Base-by-base conservation (phyloP, 1,140 invertebrate species). In the Drosophila lacteicornis region DNA sequence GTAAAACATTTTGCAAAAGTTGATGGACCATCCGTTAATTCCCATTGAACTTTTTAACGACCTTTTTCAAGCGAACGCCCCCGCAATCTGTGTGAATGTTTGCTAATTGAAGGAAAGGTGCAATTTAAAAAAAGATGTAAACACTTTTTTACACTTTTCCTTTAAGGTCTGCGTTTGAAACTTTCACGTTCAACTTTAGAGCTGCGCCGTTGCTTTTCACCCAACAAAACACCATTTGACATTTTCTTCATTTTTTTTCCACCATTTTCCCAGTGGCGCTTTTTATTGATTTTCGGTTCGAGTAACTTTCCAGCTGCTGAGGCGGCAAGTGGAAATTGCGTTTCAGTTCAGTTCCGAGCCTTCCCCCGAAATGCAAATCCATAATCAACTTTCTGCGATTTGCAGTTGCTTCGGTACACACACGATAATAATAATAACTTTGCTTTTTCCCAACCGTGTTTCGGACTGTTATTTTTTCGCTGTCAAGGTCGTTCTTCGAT, bases 401-500 rank as follows among this genome's bases (percentile, higher is more conserved):
- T 71, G 50, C 77, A 61, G 47, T 68, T 82, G 74, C 49, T 68
- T 82, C 57, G 49, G 22, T 33, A 38, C 19, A n/a, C 61, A 62
- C 55, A 57, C 67, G 69, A 70, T 75, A 71, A 77, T 55, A 75
- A 75, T 45, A 75, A 76, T 67, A 55, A 55, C 33, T 76, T 75
- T 42, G 9, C 40, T 73, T 75, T 53, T 75, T 38, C 8, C 33
- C 53, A 57, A 33, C 40, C 40, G 62, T 73, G 43, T 63, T 71
- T 47, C 43, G 40, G 66, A 36, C 22, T 70, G 78, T 85, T 82
- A 63, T 77, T 57, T 62, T 78, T 88, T 80, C 71, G 80, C 84
- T 75, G 84, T 79, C 84, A 88, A 88, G 84, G 84, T 88, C 84
- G 80, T 88, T 88, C 68, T 68, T 76, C 36, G 67, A 43, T 66